These are phyloP conservation scores for Cecidostiba fungosa DNA, from an alignment of 2,888 invertebrate genomes.

Conservation along the genomic window DNA sequence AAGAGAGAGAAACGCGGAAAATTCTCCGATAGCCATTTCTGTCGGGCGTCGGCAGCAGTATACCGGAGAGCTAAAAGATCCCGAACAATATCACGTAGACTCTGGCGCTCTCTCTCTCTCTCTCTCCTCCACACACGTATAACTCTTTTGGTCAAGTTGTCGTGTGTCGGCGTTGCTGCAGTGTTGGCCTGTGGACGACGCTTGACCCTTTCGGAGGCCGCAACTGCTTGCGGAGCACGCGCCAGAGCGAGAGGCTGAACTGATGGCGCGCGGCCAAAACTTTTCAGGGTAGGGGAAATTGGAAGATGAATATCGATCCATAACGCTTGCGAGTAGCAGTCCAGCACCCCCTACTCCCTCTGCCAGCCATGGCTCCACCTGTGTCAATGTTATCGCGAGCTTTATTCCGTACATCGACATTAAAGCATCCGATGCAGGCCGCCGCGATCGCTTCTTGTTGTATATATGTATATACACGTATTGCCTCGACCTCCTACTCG, in stretches of 20 bases:
- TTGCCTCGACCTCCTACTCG: background rate
- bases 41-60: conserved; percentile 20
- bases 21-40: conserved; percentile 50
- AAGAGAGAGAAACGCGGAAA: conserved; percentile 13
- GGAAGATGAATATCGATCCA: conserved; percentile 65
- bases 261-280: conserved; percentile 60
- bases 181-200: conserved; percentile 36
- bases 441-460: background rate
- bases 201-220: conserved; percentile 56
- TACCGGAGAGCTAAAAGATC: conserved; percentile 34
- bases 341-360: background rate
- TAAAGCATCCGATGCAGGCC: conserved; percentile 38
- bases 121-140: conserved; percentile 27
- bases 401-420: conserved; percentile 44
- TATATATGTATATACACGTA: background rate
- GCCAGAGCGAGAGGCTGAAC: conserved; percentile 12
- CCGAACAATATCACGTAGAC: conserved; percentile 40
- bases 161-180: conserved; percentile 32
- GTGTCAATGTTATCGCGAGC: conserved; percentile 59
- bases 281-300: conserved; percentile 54
- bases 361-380: conserved; percentile 3
- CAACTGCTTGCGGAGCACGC: conserved; percentile 54
- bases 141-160: conserved; percentile 61
- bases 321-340: conserved; percentile 52
- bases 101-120: conserved; percentile 10